Conservation (phyloP, 1,140 invertebrate species). For the Plodia interpunctella region DNA sequence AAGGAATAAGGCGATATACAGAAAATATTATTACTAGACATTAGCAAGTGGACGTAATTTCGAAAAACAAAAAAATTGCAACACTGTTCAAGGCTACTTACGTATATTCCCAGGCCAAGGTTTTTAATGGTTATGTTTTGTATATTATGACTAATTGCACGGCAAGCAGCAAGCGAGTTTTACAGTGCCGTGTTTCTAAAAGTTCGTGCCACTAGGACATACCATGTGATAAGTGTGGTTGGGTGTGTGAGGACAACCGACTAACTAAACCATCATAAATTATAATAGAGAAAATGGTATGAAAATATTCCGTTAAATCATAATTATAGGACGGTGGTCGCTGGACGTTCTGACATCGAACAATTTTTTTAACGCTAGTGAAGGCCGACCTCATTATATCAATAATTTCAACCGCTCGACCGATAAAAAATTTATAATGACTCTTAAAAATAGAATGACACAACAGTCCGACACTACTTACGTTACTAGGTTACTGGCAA, state of each 20-base stretch:
- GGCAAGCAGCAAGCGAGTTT: conserved; percentile 44
- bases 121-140: conserved; percentile 30
- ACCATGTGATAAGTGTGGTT: conserved; percentile 69
- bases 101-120: conserved; percentile 43
- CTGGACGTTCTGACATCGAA: conserved; percentile 31
- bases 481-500: conserved; percentile 5
- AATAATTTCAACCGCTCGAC: conserved; percentile 31
- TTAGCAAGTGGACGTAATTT: no score
- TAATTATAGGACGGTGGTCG: conserved; percentile 33
- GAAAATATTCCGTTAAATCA: conserved; percentile 32
- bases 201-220: conserved; percentile 31
- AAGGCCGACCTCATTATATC: conserved; percentile 56
- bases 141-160: conserved; percentile 35
- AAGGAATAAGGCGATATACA: no score
- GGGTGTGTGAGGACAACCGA: conserved; percentile 59
- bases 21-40: no score
- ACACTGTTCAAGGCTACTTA: no score
- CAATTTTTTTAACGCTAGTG: conserved; percentile 36
- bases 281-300: conserved; percentile 26
- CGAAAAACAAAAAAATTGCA: no score
- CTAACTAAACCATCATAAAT: conserved; percentile 58
- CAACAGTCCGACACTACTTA: no score
- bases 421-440: conserved; percentile 20
- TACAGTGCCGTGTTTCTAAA: conserved; percentile 46
- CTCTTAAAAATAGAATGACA: conserved; percentile 8